Evolutionary conservation across 2,888 invertebrate genomes (phyloP).

Genomic region (Tetranychus truncatus): DNA sequence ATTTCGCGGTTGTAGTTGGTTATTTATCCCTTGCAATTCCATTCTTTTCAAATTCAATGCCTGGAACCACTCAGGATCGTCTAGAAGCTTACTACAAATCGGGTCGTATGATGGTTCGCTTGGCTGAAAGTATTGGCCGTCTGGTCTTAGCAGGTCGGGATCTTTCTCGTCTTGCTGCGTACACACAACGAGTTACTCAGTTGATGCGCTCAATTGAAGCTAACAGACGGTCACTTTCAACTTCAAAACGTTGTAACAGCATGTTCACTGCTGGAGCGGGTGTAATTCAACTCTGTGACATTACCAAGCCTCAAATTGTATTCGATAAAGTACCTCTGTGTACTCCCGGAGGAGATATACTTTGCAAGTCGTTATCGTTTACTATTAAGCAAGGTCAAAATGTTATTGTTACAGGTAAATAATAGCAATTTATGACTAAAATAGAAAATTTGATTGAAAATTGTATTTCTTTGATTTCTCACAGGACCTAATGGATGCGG

Average conservation of each 20-base stretch:
- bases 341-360: constrained; percentile 89
- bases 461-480: constrained; percentile 5
- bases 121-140: constrained; percentile 91
- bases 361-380: constrained; percentile 67
- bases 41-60: constrained; percentile 49
- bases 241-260: constrained; percentile 2
- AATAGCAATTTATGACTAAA: not conserved
- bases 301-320: constrained; percentile 29
- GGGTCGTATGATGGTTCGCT: constrained; percentile 82
- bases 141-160: constrained; percentile 85
- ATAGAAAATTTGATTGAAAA: not conserved
- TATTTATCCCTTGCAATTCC: constrained; percentile 86
- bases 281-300: constrained; percentile 18
- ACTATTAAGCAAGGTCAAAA: constrained; percentile 40
- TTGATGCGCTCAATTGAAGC: constrained; percentile 60
- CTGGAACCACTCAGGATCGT: constrained; percentile 9
- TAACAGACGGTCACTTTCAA: not conserved
- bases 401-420: constrained; percentile 18
- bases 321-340: constrained; percentile 85
- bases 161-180: constrained; percentile 42
- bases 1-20: constrained; percentile 85
- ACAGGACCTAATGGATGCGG: constrained; percentile 94
- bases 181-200: constrained; percentile 48
- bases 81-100: constrained; percentile 76
- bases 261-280: constrained; percentile 13